These are phyloP conservation scores for Eurypyga helias DNA, from an alignment of 2,113 vertebrate genomes.

Conservation along the genomic window DNA sequence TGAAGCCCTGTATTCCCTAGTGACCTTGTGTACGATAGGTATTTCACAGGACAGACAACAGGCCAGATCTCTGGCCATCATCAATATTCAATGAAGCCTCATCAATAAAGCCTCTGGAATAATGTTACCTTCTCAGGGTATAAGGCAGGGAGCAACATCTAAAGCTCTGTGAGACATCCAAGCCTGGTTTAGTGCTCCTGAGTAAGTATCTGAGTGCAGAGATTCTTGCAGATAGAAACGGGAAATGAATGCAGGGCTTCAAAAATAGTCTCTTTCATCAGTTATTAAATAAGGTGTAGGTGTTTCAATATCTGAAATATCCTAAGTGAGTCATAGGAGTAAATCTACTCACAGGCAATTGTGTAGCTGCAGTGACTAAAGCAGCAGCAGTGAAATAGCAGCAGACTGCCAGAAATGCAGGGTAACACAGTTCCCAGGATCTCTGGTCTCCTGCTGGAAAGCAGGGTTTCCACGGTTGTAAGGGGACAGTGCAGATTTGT, in stretches of 20 bases:
- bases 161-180: neutral
- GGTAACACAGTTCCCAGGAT: neutral
- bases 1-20: neutral
- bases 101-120: neutral
- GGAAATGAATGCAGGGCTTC: neutral
- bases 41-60: neutral
- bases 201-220: neutral
- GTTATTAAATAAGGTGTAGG: neutral
- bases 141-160: neutral
- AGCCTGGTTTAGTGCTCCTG: neutral
- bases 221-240: neutral
- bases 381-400: neutral
- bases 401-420: neutral
- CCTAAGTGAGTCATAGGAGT: neutral
- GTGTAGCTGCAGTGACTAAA: neutral
- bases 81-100: no score
- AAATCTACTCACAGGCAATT: neutral
- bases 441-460: neutral
- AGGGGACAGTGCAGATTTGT: neutral
- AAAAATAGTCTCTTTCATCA: neutral
- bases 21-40: neutral
- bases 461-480: neutral
- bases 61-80: neutral
- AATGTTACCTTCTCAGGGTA: neutral
- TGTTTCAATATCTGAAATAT: neutral